Evolutionary conservation across 1,140 invertebrate genomes (phyloP).

Genomic region (Zaprionus taronus): DNA sequence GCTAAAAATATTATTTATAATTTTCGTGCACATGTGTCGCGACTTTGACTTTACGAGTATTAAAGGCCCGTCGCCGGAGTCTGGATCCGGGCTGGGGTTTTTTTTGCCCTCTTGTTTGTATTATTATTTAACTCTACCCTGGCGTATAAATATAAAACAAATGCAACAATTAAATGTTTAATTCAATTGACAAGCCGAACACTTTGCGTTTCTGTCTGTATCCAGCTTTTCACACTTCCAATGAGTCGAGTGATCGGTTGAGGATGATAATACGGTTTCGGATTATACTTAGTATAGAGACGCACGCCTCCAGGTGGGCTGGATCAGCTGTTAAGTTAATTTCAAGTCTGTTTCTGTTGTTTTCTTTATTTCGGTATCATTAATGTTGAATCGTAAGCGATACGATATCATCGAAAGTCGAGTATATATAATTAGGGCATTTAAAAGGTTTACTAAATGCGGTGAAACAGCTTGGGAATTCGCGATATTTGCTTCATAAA

Average conservation of each 20-base stretch:
- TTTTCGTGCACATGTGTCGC: neutral
- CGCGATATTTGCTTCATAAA: conserved; percentile 42
- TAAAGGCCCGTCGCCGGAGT: conserved; percentile 52
- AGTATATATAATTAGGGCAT: conserved; percentile 40
- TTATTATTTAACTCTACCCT: conserved; percentile 51
- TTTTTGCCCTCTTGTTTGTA: conserved; percentile 24
- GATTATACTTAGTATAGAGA: conserved; percentile 31
- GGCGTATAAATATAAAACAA: conserved; percentile 55
- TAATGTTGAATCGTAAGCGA: conserved; percentile 1
- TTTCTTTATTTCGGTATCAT: neutral
- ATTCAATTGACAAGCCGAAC: conserved; percentile 21
- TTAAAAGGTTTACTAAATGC: conserved; percentile 42
- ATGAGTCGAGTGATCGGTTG: conserved; percentile 23
- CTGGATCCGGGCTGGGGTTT: conserved; percentile 43
- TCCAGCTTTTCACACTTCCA: conserved; percentile 68
- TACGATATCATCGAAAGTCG: neutral
- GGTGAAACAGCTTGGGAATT: conserved; percentile 36
- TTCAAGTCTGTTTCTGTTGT: neutral
- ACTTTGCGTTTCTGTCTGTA: conserved; percentile 36
- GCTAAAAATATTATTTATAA: conserved; percentile 33
- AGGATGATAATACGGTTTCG: conserved; percentile 23
- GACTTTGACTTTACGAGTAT: conserved; percentile 15
- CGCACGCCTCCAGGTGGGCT: conserved; percentile 16
- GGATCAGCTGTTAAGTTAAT: neutral
- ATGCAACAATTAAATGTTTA: conserved; percentile 64